phyloP scores from a whole-genome alignment of 2,888 invertebrate species.

The Anarsia innoxiella region DNA sequence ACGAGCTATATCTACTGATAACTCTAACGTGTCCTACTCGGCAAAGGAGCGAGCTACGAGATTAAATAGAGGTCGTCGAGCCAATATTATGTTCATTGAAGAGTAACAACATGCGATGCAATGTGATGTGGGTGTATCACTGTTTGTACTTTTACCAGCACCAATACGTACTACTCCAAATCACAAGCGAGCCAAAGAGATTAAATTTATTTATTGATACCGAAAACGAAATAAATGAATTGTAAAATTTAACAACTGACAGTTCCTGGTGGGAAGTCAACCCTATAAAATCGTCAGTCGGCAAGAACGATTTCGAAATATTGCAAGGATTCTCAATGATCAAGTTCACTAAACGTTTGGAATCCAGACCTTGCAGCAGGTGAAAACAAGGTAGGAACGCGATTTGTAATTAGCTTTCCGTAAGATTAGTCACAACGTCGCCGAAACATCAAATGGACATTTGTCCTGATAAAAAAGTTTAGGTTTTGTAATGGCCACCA shows the following conservation, averaged over 20 bases:
- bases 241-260: conserved; percentile 64
- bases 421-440: conserved; percentile 72
- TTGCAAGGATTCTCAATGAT: conserved; percentile 34
- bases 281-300: conserved; percentile 60
- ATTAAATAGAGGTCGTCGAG: conserved; percentile 63
- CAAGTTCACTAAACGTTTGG: conserved; percentile 37
- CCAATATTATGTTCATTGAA: conserved; percentile 72
- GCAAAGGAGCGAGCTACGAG: conserved; percentile 42
- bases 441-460: conserved; percentile 76
- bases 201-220: conserved; percentile 25
- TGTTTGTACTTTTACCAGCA: conserved; percentile 41
- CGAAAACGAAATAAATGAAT: conserved; percentile 41
- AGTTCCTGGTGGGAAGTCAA: conserved; percentile 67
- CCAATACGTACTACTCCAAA: conserved; percentile 33
- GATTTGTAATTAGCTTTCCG: conserved; percentile 49
- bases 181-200: conserved; percentile 21
- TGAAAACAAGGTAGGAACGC: conserved; percentile 45
- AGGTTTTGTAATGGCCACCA: conserved; percentile 75
- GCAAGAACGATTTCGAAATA: conserved; percentile 53
- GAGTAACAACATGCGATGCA: conserved; percentile 64
- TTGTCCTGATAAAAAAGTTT: conserved; percentile 74
- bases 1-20: conserved; percentile 26
- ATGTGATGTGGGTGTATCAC: conserved; percentile 48
- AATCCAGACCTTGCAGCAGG: conserved; percentile 34
- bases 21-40: conserved; percentile 37